These are phyloP conservation scores for Pocillopora damicornis DNA, from an alignment of 64 coral and sea anemone genomes.

Conservation along the genomic window DNA sequence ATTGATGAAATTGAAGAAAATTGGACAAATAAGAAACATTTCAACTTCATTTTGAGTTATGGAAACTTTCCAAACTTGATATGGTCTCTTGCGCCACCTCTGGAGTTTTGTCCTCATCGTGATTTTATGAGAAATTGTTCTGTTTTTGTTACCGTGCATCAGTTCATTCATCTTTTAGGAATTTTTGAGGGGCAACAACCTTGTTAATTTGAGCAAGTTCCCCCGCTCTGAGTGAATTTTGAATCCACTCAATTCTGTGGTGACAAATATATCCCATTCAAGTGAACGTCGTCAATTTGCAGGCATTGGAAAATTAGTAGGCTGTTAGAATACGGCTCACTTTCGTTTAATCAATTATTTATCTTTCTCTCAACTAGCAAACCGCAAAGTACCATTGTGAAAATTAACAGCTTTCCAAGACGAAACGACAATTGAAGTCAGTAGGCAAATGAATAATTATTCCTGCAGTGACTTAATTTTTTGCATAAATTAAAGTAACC, in stretches of 20 bases:
- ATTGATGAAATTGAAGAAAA: not conserved
- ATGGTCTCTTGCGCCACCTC: no score
- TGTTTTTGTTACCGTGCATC: no score
- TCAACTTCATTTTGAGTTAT: not conserved
- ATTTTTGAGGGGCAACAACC: no score
- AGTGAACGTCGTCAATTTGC: not conserved
- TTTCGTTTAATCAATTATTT: conserved; percentile 8
- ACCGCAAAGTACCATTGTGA: not conserved
- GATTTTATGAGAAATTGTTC: no score
- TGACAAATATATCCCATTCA: not conserved
- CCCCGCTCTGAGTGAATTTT: no score
- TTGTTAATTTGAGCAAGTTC: no score
- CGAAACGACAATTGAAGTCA: not conserved
- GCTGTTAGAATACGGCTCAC: not conserved
- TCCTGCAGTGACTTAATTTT: not conserved
- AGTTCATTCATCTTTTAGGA: no score
- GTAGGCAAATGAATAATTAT: not conserved
- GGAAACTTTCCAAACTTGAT: no score
- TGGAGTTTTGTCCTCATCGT: no score
- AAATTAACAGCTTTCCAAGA: not conserved
- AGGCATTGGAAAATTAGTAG: not conserved
- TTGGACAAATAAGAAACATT: not conserved
- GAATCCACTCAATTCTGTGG: no score
- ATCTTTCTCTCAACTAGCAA: not conserved
- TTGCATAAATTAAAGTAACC: conserved; percentile 31